phyloP scores from a whole-genome alignment of 2,888 invertebrate species.

The Tipula helvola region DNA sequence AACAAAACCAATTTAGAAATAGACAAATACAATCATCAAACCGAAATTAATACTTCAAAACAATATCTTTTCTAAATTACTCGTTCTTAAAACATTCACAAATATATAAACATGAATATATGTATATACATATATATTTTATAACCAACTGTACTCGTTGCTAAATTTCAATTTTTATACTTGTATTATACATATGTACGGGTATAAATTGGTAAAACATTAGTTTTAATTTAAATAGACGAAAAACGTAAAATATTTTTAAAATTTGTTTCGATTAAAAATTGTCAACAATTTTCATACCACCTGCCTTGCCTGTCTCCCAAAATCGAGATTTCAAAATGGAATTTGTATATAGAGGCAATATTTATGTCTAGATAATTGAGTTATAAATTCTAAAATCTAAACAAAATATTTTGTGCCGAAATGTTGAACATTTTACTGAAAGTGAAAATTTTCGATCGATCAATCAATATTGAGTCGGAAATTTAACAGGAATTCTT shows the following conservation, averaged over 20 bases:
- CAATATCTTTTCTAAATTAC: too few species aligned
- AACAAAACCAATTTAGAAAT: not conserved
- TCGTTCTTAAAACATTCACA: too few species aligned
- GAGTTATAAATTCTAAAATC: not conserved
- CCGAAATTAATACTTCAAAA: not conserved
- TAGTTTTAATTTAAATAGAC: not conserved
- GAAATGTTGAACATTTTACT: not conserved
- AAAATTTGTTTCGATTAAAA: not conserved
- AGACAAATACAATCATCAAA: not conserved
- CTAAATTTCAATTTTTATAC: not conserved
- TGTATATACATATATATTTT: not conserved
- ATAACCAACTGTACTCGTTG: not conserved
- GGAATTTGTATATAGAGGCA: not conserved
- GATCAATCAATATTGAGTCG: not conserved
- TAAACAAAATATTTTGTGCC: not conserved
- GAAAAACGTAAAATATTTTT: not conserved
- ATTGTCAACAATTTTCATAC: not conserved
- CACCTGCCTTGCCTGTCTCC: not conserved
- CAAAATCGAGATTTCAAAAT: not conserved
- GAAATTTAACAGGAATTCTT: not conserved
- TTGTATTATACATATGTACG: not conserved
- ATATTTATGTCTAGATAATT: not conserved
- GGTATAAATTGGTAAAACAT: not conserved
- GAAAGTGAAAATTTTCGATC: not conserved
- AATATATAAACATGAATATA: not conserved